Evolutionary conservation across 2,113 vertebrate species (phyloP), one percentile per base, ranked within the genome.

Genomic region (Pelvicachromis taeniatus): DNA sequence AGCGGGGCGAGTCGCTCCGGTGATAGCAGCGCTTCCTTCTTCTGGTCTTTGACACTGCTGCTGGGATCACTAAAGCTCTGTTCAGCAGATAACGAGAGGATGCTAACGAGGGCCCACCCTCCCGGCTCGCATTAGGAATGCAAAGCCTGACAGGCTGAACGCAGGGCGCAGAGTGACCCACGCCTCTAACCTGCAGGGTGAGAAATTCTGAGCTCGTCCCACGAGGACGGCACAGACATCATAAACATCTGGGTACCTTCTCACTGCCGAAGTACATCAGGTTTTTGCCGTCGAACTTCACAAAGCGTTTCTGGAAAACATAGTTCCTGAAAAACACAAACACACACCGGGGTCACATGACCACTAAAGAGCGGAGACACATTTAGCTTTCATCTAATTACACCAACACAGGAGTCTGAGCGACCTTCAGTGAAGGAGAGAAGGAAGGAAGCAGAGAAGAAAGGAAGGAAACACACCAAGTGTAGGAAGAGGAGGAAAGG

Each of bases 221-320:
- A 58, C 2, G 56, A 59, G 56, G 29, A 33, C 1, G 3, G 31
- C 5, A 2, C 9, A 10, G 11, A 38, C 33, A 63, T 35, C 31
- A n/a, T 38, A 63, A 63, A 21, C 33, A 33, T 19, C 9, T 16
- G 3, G 13, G 9, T 87, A 99, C 98, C 98, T 99, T 99, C 88
- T 99, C 99, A 33, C 94, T 98, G 92, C 97, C 96, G 70, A 97
- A 99, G 92, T 99, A 99, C 98, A 97, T 98, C 90, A 99, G 94
- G 87, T 97, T 98, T 89, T 97, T 98, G 9, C 99, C 97, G 0
- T 99, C 97, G 33, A 99, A 99, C 91, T 97, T 97, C 88, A 99
- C 96, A 1, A 96, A 99, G 70, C 99, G 97, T 84, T 97, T 98
- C 96, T 99, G 99, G 94, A 99, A 99, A 89, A 99, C 98, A 8